Evolutionary conservation across 2,113 vertebrate species (phyloP), one percentile per base, ranked within the genome.

Genomic region (Apus apus): DNA sequence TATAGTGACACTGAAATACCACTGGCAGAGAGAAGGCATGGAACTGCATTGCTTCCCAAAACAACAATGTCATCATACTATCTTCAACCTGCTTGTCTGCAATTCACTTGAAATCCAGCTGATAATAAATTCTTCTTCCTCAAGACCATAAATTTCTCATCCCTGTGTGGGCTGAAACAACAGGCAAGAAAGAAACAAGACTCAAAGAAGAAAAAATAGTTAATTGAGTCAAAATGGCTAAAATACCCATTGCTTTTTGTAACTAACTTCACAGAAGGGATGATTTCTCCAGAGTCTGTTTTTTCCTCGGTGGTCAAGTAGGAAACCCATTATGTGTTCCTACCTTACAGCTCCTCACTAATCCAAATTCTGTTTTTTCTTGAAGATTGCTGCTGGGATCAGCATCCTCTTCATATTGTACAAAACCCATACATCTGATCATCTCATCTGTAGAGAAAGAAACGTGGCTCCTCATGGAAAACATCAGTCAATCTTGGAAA

Each of bases 1-100:
- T 15, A 13, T 1, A 27, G 16, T 27, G 19, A 19, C 16, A 36
- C 11, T 32, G 50, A 40, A 60, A 60, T 16, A 38, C 5, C 11
- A 10, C 19, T 56, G 27, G 73, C 72, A 77, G 13, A 56, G 8
- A 15, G 51, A 13, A 70, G 51, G 12, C 13, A 3, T n/a, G 15
- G 26, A 43, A 36, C 12, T 50, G 11, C 22, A 45, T 22, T 43
- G 9, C 34, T 81, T 68, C 48, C 48, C 34, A 23, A 48, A 61
- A 25, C 11, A 60, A 18, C 6, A 21, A 48, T 48, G 20, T 40
- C 1, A 0, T 51, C 1, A 0, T 14, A 14, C 27, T 68, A 23
- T 40, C 34, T 62, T 62, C 46, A 34, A 25, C 11, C 3, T 48
- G 6, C 23, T 32, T 11, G 13, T 23, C 34, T 50, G 15, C 10